phyloP scores from a whole-genome alignment of 2,113 vertebrate species.

The Tenebrosternarchus preto region DNA sequence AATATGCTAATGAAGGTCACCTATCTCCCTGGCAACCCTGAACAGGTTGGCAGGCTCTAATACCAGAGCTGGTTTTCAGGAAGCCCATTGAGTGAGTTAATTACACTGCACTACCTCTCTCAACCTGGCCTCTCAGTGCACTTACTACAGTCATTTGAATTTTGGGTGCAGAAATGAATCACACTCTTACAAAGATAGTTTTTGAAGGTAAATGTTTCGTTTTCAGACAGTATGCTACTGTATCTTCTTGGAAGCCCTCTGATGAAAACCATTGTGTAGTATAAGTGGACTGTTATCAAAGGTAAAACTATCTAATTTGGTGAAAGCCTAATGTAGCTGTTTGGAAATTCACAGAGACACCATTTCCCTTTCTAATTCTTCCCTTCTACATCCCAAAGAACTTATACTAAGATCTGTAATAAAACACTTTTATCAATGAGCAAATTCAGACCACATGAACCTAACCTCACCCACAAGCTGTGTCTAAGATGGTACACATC shows the following conservation, averaged over 20 bases:
- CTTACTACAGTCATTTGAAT: constrained; percentile 4
- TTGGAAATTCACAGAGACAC: background rate
- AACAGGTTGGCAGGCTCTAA: constrained; percentile 40
- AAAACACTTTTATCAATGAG: background rate
- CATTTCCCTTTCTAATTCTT: background rate
- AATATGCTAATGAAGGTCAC: constrained; percentile 66
- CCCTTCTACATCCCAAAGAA: background rate
- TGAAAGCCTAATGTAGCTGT: background rate
- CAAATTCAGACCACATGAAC: background rate
- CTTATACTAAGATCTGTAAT: background rate
- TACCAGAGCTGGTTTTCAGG: constrained; percentile 28
- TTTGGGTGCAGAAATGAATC: constrained; percentile 3
- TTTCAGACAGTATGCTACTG: background rate
- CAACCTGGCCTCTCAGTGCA: background rate
- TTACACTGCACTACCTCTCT: constrained; percentile 11
- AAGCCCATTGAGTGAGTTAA: constrained; percentile 38
- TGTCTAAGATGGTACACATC: background rate
- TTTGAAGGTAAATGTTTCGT: background rate
- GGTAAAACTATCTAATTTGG: background rate
- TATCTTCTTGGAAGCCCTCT: background rate
- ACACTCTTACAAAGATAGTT: background rate
- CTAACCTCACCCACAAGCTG: background rate
- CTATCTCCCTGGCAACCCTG: constrained; percentile 61
- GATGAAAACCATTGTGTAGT: background rate
- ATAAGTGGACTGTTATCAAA: constrained; percentile 9